Evolutionary conservation across 2,113 vertebrate genomes (phyloP).

Genomic region (Grammomys dolichurus): DNA sequence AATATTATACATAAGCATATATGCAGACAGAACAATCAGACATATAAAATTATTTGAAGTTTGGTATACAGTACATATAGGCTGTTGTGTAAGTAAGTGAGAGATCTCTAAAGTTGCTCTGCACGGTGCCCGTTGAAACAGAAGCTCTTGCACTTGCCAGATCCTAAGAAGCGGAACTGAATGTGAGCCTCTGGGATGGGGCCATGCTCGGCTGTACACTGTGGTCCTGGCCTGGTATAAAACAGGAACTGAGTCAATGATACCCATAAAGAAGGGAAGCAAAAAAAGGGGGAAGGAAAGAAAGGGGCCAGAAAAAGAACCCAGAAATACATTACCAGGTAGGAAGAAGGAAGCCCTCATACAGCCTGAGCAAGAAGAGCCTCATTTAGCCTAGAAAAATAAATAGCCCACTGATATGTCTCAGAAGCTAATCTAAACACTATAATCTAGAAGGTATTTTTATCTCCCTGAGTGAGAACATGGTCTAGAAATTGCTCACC

Average conservation of each 20-base stretch:
- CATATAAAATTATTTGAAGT: neutral
- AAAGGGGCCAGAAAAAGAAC: neutral
- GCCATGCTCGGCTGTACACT: neutral
- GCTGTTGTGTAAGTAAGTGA: neutral
- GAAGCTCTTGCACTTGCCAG: neutral
- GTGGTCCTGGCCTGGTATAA: neutral
- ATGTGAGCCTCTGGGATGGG: neutral
- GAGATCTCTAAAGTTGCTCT: neutral
- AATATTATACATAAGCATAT: too few species aligned
- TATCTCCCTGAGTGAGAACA: slow-evolving; percentile 40
- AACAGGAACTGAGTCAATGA: neutral
- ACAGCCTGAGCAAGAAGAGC: neutral
- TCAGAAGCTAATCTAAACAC: neutral
- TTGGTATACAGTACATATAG: neutral
- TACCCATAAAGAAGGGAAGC: neutral
- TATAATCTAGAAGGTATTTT: neutral
- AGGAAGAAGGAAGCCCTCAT: neutral
- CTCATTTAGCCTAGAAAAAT: slow-evolving; percentile 35
- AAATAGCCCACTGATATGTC: neutral
- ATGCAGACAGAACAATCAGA: too few species aligned
- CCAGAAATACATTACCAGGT: neutral
- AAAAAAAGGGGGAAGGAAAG: neutral
- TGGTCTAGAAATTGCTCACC: slow-evolving; percentile 8
- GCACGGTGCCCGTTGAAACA: neutral
- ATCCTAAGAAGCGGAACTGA: neutral